phyloP scores from a whole-genome alignment of 2,888 invertebrate species.

The Cabera pusaria region DNA sequence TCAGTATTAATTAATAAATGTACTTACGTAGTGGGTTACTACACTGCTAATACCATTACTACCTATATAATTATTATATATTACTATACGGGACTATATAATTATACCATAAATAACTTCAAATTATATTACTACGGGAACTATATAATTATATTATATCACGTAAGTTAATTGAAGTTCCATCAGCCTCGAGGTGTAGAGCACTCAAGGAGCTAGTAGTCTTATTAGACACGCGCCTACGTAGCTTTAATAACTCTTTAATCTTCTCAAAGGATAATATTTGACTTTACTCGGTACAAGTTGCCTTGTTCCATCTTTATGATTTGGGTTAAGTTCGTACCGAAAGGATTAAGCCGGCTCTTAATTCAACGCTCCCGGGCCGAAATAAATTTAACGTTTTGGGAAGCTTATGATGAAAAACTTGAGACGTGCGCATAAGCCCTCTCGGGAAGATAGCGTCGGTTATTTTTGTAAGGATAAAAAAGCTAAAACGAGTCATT shows the following conservation, averaged over 20 bases:
- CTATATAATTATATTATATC: too few species aligned
- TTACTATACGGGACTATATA: too few species aligned
- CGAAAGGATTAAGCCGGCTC: conserved; percentile 79
- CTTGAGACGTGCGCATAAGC: conserved; percentile 66
- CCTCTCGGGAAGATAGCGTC: conserved; percentile 50
- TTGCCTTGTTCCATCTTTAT: conserved; percentile 79
- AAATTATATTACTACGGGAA: too few species aligned
- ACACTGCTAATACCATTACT: too few species aligned
- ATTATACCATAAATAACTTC: too few species aligned
- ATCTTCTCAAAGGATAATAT: conserved; percentile 76
- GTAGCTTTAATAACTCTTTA: conserved; percentile 74
- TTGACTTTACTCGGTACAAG: conserved; percentile 78
- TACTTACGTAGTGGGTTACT: too few species aligned
- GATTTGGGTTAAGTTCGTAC: conserved; percentile 79
- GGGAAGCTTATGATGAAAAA: conserved; percentile 79
- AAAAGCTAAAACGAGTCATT: conserved; percentile 24
- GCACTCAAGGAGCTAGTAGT: conserved; percentile 23
- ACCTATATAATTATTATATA: too few species aligned
- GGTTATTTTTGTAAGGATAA: conserved; percentile 41
- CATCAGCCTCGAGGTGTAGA: too few species aligned
- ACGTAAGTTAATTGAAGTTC: too few species aligned
- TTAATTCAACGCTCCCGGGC: conserved; percentile 78
- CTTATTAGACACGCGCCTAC: conserved; percentile 39
- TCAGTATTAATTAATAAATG: too few species aligned
- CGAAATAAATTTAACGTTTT: conserved; percentile 79